Conservation (phyloP, 2,797 vertebrate species). For the Syncerus caffer region DNA sequence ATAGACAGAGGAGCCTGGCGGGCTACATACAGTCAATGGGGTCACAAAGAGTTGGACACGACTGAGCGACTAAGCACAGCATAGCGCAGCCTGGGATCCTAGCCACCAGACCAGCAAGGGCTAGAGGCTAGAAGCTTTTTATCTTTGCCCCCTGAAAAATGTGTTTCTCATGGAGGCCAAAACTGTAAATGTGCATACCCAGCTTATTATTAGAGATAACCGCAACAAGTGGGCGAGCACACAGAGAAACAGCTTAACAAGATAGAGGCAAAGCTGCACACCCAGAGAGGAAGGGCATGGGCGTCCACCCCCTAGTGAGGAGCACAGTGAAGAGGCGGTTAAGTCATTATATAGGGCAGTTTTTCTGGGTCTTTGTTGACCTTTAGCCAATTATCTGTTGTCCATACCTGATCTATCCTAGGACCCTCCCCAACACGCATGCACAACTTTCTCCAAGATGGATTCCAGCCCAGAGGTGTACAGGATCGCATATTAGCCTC, state of each 20-base stretch:
- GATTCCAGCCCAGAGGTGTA: not conserved
- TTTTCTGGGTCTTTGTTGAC: not conserved
- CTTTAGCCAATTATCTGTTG: not conserved
- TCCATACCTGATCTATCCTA: not conserved
- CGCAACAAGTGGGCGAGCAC: not conserved
- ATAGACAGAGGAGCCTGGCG: not conserved
- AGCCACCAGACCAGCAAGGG: not conserved
- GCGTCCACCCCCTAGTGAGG: not conserved
- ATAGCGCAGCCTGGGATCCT: not conserved
- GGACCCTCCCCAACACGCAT: not conserved
- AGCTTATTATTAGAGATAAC: not conserved
- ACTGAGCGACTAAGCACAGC: not conserved
- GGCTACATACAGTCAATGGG: not conserved
- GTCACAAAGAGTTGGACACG: accelerated
- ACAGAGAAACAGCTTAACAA: not conserved
- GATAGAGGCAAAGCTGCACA: not conserved
- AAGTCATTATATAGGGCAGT: not conserved
- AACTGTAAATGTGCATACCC: not conserved
- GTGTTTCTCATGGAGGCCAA: not conserved
- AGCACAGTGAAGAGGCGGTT: not conserved
- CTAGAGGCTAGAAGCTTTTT: not conserved
- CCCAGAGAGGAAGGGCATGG: not conserved
- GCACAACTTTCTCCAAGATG: not conserved
- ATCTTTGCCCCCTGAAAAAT: not conserved
- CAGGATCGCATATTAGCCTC: not conserved